Evolutionary conservation across 2,113 vertebrate species (phyloP), one percentile per base, ranked within the genome.

Genomic region (Perca flavescens): DNA sequence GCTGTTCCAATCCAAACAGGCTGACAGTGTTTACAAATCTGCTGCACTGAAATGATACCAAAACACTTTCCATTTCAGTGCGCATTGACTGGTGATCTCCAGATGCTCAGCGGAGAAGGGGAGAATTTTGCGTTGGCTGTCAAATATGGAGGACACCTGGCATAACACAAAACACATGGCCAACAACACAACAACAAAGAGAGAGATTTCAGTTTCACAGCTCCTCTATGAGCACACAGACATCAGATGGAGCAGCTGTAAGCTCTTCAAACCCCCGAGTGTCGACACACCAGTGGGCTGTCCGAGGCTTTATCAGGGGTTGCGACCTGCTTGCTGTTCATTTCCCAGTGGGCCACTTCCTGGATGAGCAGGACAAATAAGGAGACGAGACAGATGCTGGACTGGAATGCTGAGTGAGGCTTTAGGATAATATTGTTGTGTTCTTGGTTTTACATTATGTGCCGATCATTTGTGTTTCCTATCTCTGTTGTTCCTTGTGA

Each of bases 11-110:
- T 31, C 82, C 82, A 91, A 92, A 92, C 88, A 91, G 17, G 12
- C 61, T 67, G 90, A 89, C 90, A 81, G 85, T 88, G 82, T 88
- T 92, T 92, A 88, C 83, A 87, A 90, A 89, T 84, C 50, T 68
- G 50, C 46, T 40, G 74, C 25, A 0, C 77, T 77, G 67, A 84
- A 82, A 84, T 40, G 52, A 84, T 66, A 81, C 75, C 82, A 43
- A 82, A 88, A 83, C 86, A 80, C 76, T 86, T 76, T 80, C 85
- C 85, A 63, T 80, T 58, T 74, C 79, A 67, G 1, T 19, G 21
- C 22, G 52, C 57, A 6, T 11, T 57, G 54, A 78, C 28, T 82
- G 65, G 83, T 76, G 74, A 74, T 56, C 46, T 56, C 87, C 79
- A 74, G 83, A 79, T 82, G 75, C 58, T 79, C 12, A 0, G 4